These are phyloP conservation scores for Nettapus auritus DNA, from an alignment of 2,113 vertebrate genomes.

Conservation along the genomic window DNA sequence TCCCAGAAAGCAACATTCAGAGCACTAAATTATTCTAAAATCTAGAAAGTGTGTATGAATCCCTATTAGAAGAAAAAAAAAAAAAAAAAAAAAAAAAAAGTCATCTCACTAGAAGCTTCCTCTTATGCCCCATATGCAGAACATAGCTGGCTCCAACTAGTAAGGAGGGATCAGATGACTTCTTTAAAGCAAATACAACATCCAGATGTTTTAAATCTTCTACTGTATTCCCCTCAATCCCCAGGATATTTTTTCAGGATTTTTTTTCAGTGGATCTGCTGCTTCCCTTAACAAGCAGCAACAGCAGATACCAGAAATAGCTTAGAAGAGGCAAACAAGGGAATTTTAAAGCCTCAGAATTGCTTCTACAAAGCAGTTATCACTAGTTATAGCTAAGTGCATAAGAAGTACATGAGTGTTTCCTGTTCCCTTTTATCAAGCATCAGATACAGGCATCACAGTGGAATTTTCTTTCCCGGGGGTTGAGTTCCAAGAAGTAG, in stretches of 20 bases:
- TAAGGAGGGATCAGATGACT: not conserved
- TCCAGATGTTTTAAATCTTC: not conserved
- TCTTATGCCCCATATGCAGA: not conserved
- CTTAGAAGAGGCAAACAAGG: not conserved
- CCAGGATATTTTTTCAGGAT: not conserved
- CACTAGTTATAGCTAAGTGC: not conserved
- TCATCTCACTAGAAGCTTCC: accelerated
- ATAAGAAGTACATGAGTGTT: not conserved
- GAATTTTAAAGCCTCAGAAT: not conserved
- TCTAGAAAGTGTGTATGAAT: not conserved
- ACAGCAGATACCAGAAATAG: not conserved
- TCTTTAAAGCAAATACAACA: not conserved
- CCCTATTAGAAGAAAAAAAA: not conserved
- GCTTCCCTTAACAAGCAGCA: not conserved
- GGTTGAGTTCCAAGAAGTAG: not conserved
- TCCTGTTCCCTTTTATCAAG: not conserved
- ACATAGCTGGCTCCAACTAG: not conserved
- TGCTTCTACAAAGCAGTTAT: not conserved
- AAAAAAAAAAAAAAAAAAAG: not conserved
- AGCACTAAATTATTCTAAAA: not conserved
- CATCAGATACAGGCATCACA: not conserved
- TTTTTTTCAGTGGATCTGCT: not conserved
- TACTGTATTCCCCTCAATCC: not conserved
- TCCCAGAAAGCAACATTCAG: not conserved
- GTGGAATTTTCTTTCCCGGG: not conserved